Conservation (phyloP, 1,140 invertebrate genomes). For the Musca domestica region DNA sequence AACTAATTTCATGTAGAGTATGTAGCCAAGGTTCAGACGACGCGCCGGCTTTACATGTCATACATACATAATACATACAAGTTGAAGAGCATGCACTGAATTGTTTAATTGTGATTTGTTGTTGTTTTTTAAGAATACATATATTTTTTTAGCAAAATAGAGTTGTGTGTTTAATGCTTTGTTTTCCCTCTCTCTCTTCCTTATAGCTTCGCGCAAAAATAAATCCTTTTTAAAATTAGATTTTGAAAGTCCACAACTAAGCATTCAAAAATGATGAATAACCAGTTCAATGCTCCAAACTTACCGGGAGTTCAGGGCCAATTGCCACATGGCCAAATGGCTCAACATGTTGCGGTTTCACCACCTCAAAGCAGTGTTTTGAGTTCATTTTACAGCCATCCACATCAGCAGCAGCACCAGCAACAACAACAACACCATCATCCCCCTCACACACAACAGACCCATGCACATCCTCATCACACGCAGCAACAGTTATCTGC, state of each 20-base stretch:
- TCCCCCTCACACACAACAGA: too few species aligned
- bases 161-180: neutral
- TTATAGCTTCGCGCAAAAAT: too few species aligned
- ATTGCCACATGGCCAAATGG: conserved; percentile 3
- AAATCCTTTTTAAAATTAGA: too few species aligned
- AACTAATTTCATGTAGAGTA: too few species aligned
- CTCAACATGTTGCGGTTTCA: conserved; percentile 1
- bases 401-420: neutral
- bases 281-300: conserved; percentile 1
- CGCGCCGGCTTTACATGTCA: too few species aligned
- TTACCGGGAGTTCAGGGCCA: neutral
- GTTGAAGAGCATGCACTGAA: too few species aligned
- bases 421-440: neutral
- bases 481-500: conserved; percentile 1
- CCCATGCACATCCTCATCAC: too few species aligned
- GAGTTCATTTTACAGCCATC: neutral
- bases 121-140: too few species aligned
- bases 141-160: neutral
- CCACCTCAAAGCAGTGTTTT: neutral
- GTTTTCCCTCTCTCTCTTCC: neutral
- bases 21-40: too few species aligned
- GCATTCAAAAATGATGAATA: conserved; percentile 15
- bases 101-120: too few species aligned
- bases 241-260: too few species aligned
- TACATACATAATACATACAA: too few species aligned